Conservation (phyloP, 2,797 vertebrate species). For the Onychomys torridus region DNA sequence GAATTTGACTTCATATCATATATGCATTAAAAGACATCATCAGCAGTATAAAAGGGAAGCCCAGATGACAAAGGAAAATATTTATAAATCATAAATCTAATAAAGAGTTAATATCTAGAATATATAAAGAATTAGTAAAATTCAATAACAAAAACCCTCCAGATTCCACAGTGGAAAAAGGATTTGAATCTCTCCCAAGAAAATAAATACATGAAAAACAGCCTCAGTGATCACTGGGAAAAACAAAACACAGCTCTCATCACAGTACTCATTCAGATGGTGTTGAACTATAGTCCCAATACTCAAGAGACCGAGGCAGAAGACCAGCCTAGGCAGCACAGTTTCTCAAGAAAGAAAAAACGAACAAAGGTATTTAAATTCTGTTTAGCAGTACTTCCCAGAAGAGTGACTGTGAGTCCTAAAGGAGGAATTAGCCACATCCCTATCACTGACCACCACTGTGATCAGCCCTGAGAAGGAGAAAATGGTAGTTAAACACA, state of each 20-base stretch:
- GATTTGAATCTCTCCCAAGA: slow-evolving; percentile 16
- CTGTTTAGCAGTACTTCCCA: background rate
- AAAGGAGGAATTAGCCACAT: background rate
- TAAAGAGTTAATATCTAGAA: background rate
- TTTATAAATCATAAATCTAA: background rate
- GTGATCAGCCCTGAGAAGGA: background rate
- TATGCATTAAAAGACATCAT: background rate
- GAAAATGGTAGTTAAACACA: background rate
- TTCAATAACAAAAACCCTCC: background rate
- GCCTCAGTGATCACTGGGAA: background rate
- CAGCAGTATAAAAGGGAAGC: background rate
- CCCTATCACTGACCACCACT: background rate
- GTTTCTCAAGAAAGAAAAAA: background rate
- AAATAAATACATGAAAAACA: background rate
- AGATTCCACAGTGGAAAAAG: background rate
- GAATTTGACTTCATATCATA: background rate
- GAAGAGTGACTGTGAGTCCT: background rate
- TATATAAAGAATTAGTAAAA: slow-evolving; percentile 1
- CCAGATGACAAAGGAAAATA: background rate
- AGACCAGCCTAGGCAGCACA: background rate
- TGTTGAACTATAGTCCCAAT: background rate
- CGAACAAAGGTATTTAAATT: background rate
- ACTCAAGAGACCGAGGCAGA: background rate
- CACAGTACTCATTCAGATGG: background rate
- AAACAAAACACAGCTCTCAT: background rate